Evolutionary conservation across 2,797 vertebrate species (phyloP).

Genomic region (Agapornis canus): DNA sequence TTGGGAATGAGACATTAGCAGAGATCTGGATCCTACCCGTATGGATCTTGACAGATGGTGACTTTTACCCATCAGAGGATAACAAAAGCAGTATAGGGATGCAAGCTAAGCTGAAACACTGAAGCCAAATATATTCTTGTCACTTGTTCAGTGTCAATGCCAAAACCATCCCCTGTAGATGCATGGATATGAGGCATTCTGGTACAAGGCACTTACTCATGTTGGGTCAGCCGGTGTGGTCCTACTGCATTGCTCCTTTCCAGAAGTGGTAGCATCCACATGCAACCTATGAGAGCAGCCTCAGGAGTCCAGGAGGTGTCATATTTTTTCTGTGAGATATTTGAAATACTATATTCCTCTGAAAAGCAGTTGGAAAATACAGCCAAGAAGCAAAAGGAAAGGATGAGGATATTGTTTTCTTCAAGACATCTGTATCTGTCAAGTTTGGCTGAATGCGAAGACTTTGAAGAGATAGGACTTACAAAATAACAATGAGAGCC

Average conservation of each 20-base stretch:
- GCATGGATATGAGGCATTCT: not conserved
- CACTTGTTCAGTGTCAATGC: not conserved
- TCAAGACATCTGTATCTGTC: not conserved
- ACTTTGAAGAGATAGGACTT: not conserved
- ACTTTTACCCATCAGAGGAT: not conserved
- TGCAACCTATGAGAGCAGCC: not conserved
- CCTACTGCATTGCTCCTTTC: not conserved
- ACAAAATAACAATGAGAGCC: not conserved
- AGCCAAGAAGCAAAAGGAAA: constrained; percentile 32
- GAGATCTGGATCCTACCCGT: not conserved
- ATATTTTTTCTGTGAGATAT: constrained; percentile 26
- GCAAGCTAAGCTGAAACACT: not conserved
- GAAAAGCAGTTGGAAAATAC: not conserved
- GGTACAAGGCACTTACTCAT: not conserved
- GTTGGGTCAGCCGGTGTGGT: not conserved
- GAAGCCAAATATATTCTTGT: not conserved
- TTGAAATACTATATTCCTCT: constrained; percentile 6
- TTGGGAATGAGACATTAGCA: not conserved
- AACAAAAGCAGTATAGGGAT: not conserved
- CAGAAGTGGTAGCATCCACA: not conserved
- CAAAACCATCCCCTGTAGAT: not conserved
- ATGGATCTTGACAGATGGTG: not conserved
- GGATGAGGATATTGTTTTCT: not conserved
- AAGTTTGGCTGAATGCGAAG: constrained; percentile 3
- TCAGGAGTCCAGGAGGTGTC: not conserved